Base-by-base conservation (phyloP, 2,797 vertebrate species). In the Sternotherus odoratus region DNA sequence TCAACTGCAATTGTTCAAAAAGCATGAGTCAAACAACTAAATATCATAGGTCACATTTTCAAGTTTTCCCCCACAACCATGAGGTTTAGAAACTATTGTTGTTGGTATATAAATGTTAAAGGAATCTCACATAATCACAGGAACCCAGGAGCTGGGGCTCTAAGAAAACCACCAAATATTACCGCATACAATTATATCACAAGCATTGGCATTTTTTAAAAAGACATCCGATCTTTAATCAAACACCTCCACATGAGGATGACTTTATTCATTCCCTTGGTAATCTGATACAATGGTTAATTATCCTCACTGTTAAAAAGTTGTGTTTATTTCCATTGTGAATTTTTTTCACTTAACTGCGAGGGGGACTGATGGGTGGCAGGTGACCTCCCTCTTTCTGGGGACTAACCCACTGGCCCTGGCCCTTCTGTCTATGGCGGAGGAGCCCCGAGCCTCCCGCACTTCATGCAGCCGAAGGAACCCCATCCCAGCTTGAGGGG, bases 91-190 rank as follows among this genome's bases (percentile, higher is more conserved):
- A 63, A n/a, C 6, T 33, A 12, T 23, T 66, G 33, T 33, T n/a
- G 33, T n/a, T 46, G 24, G 46, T n/a, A 90, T 33, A 77, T 79
- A 4, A 91, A 96, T 89, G 60, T 16, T 74, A 12, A 60, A 15
- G 95, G 48, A 15, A 87, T 81, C 91, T 82, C 72, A 90, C 84
- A 66, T 82, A 93, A 80, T 85, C 51, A 49, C 3, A 74, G 79
- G 46, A 74, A 43, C 46, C 63, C 11, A 23, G 63, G 63, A 92
- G 43, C 13, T 92, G 66, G 23, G 3, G 91, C 82, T 83, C 79
- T 28, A 79, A 7, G 79, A 56, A 92, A 87, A 78, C 48, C 57
- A 92, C 57, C 60, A 85, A 90, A 63, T 33, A 89, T 86, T 82
- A 82, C 30, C 92, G 80, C 28, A 86, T 54, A 6, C 85, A 0